A percentile compares a stretch with the other conserved stretches of the same genome.
phyloP scores from a whole-genome alignment of 1,140 invertebrate species.

The Apis florea region DNA sequence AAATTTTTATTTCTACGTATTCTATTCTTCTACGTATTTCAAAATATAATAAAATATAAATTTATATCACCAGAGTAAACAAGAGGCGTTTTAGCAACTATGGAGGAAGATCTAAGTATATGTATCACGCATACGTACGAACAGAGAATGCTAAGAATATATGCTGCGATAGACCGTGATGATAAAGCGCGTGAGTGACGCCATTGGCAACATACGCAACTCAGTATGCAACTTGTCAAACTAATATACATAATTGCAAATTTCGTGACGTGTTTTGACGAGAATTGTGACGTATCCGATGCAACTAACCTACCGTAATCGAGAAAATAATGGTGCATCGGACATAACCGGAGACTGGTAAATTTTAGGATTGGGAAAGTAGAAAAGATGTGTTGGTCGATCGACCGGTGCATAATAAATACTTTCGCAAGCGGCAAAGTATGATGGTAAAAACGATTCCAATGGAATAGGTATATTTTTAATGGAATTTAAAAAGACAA shows the following conservation, averaged over 20 bases:
- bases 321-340: slow-evolving; percentile 78
- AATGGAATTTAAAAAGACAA: too few species aligned
- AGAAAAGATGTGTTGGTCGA: slow-evolving; percentile 63
- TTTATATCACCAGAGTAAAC: background rate
- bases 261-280: slow-evolving; percentile 23
- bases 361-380: slow-evolving; percentile 75
- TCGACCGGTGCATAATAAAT: background rate
- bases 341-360: slow-evolving; percentile 80
- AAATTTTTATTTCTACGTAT: too few species aligned
- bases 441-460: background rate
- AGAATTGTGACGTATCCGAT: slow-evolving; percentile 65
- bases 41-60: too few species aligned
- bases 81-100: background rate
- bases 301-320: slow-evolving; percentile 80
- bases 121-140: too few species aligned
- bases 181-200: background rate
- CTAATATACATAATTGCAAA: too few species aligned
- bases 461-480: background rate
- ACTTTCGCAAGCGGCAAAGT: background rate
- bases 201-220: background rate
- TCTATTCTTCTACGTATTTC: too few species aligned
- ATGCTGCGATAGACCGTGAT: slow-evolving; percentile 1
- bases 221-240: background rate
- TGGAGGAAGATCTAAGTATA: too few species aligned
- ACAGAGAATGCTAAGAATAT: background rate